A percentile compares a stretch with the other conserved stretches of the same genome.
Conservation (phyloP, 2,113 vertebrate species). For the Balaenoptera acutorostrata region DNA sequence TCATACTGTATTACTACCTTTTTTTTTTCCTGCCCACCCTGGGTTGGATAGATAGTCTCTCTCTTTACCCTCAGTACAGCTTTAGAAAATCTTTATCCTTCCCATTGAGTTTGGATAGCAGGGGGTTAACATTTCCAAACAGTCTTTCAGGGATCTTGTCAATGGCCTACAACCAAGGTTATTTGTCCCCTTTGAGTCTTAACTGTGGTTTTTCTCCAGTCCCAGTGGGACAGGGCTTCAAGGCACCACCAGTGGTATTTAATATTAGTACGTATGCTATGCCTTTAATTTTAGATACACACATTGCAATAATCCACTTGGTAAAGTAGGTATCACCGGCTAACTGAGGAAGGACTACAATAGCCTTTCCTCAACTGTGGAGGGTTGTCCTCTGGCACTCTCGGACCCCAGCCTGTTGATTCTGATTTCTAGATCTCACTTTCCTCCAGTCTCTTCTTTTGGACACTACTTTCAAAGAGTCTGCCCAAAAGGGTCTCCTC, state of each 20-base stretch:
- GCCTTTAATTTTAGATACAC: constrained; percentile 10
- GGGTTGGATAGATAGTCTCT: constrained; percentile 2
- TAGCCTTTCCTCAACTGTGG: background rate
- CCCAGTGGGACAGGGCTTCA: constrained; percentile 41
- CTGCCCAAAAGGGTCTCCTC: background rate
- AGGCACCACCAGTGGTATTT: constrained; percentile 15
- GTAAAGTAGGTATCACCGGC: background rate
- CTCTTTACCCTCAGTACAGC: background rate
- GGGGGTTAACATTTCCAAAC: constrained; percentile 41
- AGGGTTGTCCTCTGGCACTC: background rate
- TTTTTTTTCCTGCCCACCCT: background rate
- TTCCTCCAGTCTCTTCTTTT: background rate
- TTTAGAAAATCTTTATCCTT: constrained; percentile 61
- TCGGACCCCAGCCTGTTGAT: background rate
- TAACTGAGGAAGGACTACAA: background rate
- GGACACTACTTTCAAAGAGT: background rate
- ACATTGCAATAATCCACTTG: background rate
- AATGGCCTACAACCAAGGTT: constrained; percentile 32
- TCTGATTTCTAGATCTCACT: background rate
- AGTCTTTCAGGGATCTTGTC: constrained; percentile 49
- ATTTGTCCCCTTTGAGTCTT: constrained; percentile 43
- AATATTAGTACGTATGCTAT: background rate
- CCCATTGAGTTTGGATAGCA: constrained; percentile 36
- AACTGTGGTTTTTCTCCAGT: constrained; percentile 37
- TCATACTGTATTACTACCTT: background rate